Base-by-base conservation (phyloP, 2,797 vertebrate genomes). In the Dallia pectoralis region DNA sequence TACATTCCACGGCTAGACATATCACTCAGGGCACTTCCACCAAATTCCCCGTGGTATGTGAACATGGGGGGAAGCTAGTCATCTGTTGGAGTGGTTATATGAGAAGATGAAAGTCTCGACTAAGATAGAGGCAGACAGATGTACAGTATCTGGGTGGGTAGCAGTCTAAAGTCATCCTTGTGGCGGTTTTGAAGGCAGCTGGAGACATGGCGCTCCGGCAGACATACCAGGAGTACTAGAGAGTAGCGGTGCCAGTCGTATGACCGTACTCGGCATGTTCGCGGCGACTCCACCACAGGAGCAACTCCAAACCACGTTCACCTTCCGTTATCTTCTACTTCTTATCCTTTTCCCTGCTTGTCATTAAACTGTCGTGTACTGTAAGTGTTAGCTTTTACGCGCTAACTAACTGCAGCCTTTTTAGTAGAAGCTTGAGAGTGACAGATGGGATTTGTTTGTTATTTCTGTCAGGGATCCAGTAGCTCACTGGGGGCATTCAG, bases 371-470 rank as follows among this genome's bases (percentile, higher is more conserved):
- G 51, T 56, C 51, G 11, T 56, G 51, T 56, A 56, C n/a, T 56
- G 51, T 56, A 56, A 56, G 51, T 56, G 51, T 56, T 56, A 2
- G 8, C n/a, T 56, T 56, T 22, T 22, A 56, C 51, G 22, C n/a
- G 16, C 51, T 56, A 9, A 22, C 51, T 56, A 56, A 19, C 51
- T 56, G 51, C 51, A 56, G n/a, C 51, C 51, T 56, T 56, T 56
- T 56, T 2, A 1, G 36, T 40, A 53, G 8, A 22, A n/a, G n/a
- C 51, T 53, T 19, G 51, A 53, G n/a, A 53, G 51, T 56, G 51
- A 56, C 51, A 56, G 51, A 56, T 56, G 51, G n/a, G 51, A 56
- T 56, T 8, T 56, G 51, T 56, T n/a, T 56, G 51, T 19, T 56
- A 56, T 56, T 56, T 9, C 51, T 56, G 51, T 19, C 51, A 56